A percentile compares a stretch with the other conserved stretches of the same genome.
Conservation (phyloP, 2,113 vertebrate species). For the Phodopus roborovskii region DNA sequence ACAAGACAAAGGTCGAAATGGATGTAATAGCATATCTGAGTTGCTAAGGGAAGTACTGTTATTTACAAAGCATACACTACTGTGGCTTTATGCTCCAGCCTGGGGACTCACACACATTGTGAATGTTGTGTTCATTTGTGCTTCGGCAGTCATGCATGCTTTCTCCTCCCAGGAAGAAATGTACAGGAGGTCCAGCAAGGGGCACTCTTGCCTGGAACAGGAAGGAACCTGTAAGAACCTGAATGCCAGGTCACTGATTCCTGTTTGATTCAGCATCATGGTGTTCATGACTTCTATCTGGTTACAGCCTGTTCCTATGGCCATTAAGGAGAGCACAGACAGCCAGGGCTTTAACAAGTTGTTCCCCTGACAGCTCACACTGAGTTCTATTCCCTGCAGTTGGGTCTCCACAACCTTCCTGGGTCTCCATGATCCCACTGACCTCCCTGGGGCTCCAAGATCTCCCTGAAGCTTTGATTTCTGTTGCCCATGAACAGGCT, state of each 20-base stretch:
- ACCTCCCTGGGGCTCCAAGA: background rate
- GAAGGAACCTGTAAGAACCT: no score
- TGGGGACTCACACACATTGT: rapidly evolving
- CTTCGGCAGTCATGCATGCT: rapidly evolving
- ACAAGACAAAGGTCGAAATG: background rate
- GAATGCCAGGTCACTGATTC: rapidly evolving
- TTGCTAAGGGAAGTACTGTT: rapidly evolving
- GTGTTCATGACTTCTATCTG: background rate
- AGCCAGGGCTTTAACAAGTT: rapidly evolving
- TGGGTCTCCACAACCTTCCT: no score
- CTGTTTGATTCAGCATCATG: rapidly evolving
- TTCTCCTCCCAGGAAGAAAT: background rate
- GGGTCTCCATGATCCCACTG: background rate
- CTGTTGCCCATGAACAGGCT: background rate
- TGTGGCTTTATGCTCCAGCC: rapidly evolving
- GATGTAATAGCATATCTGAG: background rate
- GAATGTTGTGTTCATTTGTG: rapidly evolving
- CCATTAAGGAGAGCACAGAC: rapidly evolving
- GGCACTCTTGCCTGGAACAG: background rate
- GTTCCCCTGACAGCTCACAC: rapidly evolving
- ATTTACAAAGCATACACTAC: rapidly evolving
- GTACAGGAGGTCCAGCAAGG: background rate
- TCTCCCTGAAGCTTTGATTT: background rate
- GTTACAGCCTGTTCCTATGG: rapidly evolving
- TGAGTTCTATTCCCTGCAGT: rapidly evolving